Conservation (phyloP, 2,113 vertebrate genomes). For the Bos indicus region DNA sequence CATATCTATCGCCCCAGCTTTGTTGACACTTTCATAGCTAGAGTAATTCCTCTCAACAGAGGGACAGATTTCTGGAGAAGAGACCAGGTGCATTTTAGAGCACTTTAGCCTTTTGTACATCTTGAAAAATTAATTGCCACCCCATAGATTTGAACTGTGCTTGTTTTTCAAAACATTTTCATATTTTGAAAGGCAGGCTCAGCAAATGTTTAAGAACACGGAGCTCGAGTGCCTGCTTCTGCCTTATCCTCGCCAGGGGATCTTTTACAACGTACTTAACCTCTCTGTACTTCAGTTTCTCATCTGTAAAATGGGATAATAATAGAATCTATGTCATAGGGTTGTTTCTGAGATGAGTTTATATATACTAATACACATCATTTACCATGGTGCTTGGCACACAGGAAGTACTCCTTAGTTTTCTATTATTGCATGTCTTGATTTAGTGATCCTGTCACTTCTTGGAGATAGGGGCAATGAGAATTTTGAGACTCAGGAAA, state of each 20-base stretch:
- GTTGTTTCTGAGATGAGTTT: not conserved
- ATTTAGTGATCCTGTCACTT: not conserved
- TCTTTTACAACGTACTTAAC: not conserved
- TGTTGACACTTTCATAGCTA: not conserved
- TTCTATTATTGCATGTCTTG: not conserved
- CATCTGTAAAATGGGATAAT: not conserved
- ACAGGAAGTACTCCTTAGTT: not conserved
- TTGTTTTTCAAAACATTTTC: not conserved
- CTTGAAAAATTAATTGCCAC: not conserved
- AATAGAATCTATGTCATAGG: not conserved
- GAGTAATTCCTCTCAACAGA: not conserved
- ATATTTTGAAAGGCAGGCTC: not conserved
- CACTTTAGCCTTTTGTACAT: not conserved
- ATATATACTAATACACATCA: not conserved
- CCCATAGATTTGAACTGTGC: not conserved
- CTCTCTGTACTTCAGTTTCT: not conserved
- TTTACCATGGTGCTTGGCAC: not conserved
- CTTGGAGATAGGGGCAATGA: not conserved
- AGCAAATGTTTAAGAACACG: not conserved
- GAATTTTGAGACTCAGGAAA: not conserved
- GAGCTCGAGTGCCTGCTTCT: not conserved
- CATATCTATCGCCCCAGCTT: not conserved
- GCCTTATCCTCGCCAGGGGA: not conserved
- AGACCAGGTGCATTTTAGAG: not conserved
- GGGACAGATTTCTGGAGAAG: not conserved